Conservation (phyloP, 2,888 invertebrate genomes). For the Mechanitis mazaeus region DNA sequence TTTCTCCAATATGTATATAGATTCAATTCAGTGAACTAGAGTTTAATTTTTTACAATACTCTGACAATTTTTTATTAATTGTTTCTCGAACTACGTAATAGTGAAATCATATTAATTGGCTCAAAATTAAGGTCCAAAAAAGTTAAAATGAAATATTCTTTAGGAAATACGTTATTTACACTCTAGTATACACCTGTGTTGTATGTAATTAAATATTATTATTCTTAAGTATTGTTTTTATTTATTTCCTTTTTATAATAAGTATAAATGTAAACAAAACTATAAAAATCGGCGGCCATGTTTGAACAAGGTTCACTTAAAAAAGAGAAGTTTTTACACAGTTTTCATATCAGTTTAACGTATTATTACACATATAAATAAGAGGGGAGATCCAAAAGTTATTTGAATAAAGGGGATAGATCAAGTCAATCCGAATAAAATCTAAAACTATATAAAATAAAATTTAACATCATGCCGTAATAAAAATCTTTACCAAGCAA, state of each 20-base stretch:
- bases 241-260: constrained; percentile 17
- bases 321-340: too few species aligned
- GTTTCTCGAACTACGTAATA: constrained; percentile 15
- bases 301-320: too few species aligned
- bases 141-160: constrained; percentile 42
- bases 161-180: constrained; percentile 53
- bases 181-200: constrained; percentile 59
- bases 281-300: neutral
- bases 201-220: constrained; percentile 62
- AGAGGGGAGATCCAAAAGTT: too few species aligned
- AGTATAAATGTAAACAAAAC: too few species aligned
- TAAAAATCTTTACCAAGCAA: too few species aligned
- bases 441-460: too few species aligned
- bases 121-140: constrained; percentile 46
- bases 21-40: constrained; percentile 14
- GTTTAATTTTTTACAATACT: constrained; percentile 20
- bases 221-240: constrained; percentile 49
- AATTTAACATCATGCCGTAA: too few species aligned
- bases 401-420: too few species aligned
- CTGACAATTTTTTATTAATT: constrained; percentile 26
- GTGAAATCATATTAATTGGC: constrained; percentile 35
- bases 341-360: too few species aligned
- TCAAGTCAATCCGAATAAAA: too few species aligned
- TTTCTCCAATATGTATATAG: constrained; percentile 12
- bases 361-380: too few species aligned